Evolutionary conservation across 2,888 invertebrate genomes (phyloP), one percentile per base, ranked within the genome.

Genomic region (Graphium colonna): DNA sequence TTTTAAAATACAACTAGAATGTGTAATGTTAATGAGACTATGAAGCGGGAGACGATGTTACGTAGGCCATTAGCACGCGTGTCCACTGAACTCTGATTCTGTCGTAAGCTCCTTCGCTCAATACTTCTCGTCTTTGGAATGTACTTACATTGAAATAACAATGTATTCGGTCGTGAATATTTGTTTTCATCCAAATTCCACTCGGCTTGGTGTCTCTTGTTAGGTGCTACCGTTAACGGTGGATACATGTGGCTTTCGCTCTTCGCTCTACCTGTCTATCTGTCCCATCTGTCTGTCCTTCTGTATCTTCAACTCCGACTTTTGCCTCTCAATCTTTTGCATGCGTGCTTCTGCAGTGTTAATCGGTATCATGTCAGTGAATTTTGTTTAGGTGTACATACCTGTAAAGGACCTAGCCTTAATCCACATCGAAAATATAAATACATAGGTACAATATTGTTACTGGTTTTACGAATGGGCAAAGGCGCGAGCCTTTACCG

Each of bases 161-260:
- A 87, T 88, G 88, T 89, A 86, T 86, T 78, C 62, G 60, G 54
- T 58, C 60, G 64, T 65, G 59, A 48, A 72, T 69, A 77, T 85
- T 87, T 85, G 84, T 86, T 79, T 72, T 87, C 89, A 89, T 89
- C 89, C 89, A 89, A 88, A 88, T 89, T 88, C 89, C 88, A 66
- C 64, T 67, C 59, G 67, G 65, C 68, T 67, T 62, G 59, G 55
- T 62, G 59, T 62, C 55, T 58, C 48, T 54, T 21, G 44, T 26
- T 54, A 41, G 26, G 21, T 13, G 42, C 44, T 44, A 39, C 44
- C 39, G 16, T 8, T 17, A 28, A 28, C 17, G 53, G 48, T 53
- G n/a, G 45, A 26, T 18, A 21, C 12, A 44, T 59, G 67, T 67
- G 64, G 62, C 65, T 68, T 73, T 51, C 64, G 67, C 72, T 68